These are phyloP conservation scores for Eufriesea mexicana DNA, from an alignment of 1,140 invertebrate species.

Conservation along the genomic window DNA sequence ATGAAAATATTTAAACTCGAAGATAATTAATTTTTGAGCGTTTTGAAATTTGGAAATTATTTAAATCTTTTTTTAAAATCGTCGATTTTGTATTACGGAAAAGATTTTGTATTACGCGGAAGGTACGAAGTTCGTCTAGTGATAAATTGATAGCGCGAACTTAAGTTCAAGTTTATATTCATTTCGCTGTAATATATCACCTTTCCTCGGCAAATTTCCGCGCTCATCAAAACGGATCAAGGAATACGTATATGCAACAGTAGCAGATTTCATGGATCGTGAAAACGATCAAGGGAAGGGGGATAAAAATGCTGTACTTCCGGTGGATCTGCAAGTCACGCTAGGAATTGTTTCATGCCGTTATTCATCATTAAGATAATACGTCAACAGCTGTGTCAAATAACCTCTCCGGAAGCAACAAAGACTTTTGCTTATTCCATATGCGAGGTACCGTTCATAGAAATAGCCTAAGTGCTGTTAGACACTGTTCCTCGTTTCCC, in stretches of 20 bases:
- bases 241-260: not conserved
- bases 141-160: too few relatives aligned
- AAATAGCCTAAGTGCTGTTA: conserved; percentile 31
- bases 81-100: too few relatives aligned
- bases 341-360: conserved; percentile 54
- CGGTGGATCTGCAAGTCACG: conserved; percentile 48
- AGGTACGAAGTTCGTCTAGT: too few relatives aligned
- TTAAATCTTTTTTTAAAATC: too few relatives aligned
- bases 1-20: too few relatives aligned
- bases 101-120: too few relatives aligned
- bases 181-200: not conserved
- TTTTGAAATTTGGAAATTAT: too few relatives aligned
- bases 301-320: conserved; percentile 10
- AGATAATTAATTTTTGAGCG: too few relatives aligned
- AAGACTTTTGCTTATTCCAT: conserved; percentile 24
- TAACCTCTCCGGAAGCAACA: conserved; percentile 34
- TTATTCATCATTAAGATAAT: conserved; percentile 61
- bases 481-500: not conserved
- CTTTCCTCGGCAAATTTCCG: conserved; percentile 10
- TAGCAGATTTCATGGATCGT: not conserved
- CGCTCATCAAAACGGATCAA: not conserved
- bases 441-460: conserved; percentile 47
- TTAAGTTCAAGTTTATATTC: too few relatives aligned
- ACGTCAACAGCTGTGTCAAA: conserved; percentile 49
- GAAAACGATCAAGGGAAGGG: not conserved